phyloP scores from a whole-genome alignment of 2,113 vertebrate genomes.

The Vulpes vulpes region DNA sequence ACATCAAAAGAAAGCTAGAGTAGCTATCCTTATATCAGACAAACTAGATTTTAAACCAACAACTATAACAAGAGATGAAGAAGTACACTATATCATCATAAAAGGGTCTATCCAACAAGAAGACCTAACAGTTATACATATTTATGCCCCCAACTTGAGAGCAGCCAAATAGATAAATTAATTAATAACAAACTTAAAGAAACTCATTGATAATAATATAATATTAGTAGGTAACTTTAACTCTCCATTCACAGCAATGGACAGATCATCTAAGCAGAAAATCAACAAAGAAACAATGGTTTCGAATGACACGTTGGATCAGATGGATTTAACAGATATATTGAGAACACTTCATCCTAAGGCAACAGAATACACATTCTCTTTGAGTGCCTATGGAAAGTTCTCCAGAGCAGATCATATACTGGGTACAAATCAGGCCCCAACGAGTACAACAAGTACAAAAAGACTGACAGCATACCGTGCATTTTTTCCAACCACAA shows the following conservation, averaged over 20 bases:
- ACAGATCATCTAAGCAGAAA: not conserved
- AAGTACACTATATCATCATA: not conserved
- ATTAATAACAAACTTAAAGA: not conserved
- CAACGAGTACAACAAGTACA: not conserved
- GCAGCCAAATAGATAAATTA: not conserved
- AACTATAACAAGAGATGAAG: not conserved
- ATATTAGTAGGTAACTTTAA: not conserved
- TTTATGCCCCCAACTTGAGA: not conserved
- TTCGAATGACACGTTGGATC: not conserved
- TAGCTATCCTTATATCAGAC: not conserved
- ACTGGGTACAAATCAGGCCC: not conserved
- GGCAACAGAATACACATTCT: not conserved
- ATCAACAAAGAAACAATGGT: not conserved
- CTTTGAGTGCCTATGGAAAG: not conserved
- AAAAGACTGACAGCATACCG: not conserved
- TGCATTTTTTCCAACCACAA: not conserved
- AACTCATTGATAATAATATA: not conserved
- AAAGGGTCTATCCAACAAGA: not conserved
- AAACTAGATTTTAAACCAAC: not conserved
- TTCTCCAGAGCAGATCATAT: not conserved
- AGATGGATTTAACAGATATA: not conserved
- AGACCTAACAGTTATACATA: not conserved
- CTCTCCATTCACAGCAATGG: not conserved
- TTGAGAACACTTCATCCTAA: not conserved
- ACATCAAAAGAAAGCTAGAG: not conserved